These are phyloP conservation scores for Cottus gobio DNA, from an alignment of 2,113 vertebrate genomes.

Conservation along the genomic window DNA sequence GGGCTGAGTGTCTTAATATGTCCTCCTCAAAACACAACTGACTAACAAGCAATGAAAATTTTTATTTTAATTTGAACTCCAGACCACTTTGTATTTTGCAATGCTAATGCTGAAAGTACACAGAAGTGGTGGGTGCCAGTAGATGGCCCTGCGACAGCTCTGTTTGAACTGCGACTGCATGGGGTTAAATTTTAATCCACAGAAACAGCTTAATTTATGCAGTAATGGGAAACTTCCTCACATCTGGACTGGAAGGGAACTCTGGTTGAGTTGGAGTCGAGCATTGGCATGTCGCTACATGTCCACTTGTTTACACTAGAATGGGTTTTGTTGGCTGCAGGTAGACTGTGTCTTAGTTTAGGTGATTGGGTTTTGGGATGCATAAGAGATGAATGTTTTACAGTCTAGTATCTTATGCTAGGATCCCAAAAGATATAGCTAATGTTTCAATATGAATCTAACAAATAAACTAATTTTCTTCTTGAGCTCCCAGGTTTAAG, in stretches of 20 bases:
- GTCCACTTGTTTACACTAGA: slow-evolving; percentile 24
- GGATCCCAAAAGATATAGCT: background rate
- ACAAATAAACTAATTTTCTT: background rate
- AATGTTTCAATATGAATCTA: background rate
- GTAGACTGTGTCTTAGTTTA: background rate
- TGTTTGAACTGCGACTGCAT: background rate
- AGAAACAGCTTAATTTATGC: background rate
- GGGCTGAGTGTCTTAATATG: background rate
- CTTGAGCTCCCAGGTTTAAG: background rate
- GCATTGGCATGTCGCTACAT: slow-evolving; percentile 8
- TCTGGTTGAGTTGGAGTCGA: slow-evolving; percentile 7
- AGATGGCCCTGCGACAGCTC: background rate
- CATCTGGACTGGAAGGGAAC: slow-evolving; percentile 12
- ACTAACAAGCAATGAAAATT: slow-evolving; percentile 34
- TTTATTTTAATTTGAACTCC: background rate
- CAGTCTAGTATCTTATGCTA: background rate
- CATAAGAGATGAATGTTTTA: background rate
- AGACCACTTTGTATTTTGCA: slow-evolving; percentile 44
- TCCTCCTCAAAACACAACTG: slow-evolving; percentile 11
- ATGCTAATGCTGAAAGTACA: slow-evolving; percentile 6
- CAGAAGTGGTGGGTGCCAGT: background rate
- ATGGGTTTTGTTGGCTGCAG: background rate
- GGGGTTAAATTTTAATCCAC: background rate
- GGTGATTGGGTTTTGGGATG: background rate
- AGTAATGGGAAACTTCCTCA: background rate